Conservation (phyloP, 2,113 vertebrate species). For the Clarias gariepinus region DNA sequence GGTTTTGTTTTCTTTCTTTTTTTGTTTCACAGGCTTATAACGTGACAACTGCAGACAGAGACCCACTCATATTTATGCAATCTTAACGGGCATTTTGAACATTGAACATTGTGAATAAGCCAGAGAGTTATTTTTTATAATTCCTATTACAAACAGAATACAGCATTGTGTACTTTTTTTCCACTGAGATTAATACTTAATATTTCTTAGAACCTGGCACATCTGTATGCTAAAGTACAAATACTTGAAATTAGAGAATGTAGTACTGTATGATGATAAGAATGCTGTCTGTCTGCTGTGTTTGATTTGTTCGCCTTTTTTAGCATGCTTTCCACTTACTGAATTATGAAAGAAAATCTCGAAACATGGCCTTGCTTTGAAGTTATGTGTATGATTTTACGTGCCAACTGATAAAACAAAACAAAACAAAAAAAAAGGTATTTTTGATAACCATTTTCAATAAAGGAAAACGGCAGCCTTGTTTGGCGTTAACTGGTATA, state of each 20-base stretch:
- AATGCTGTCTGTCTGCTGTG: conserved; percentile 63
- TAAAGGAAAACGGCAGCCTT: conserved; percentile 2
- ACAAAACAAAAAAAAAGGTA: neutral
- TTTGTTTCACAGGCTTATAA: conserved; percentile 72
- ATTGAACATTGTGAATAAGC: conserved; percentile 69
- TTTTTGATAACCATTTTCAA: conserved; percentile 37
- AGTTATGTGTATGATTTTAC: conserved; percentile 22
- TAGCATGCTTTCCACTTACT: conserved; percentile 67
- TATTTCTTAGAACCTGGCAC: conserved; percentile 59
- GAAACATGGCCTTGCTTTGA: conserved; percentile 51
- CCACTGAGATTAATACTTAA: conserved; percentile 63
- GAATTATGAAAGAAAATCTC: conserved; percentile 38
- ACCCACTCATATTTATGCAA: conserved; percentile 77
- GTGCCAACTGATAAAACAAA: conserved; percentile 10
- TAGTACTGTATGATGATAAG: conserved; percentile 55
- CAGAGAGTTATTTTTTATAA: conserved; percentile 75
- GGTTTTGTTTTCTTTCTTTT: neutral
- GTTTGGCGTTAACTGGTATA: neutral
- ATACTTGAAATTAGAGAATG: conserved; percentile 65
- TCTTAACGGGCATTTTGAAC: conserved; percentile 74
- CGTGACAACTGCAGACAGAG: conserved; percentile 58
- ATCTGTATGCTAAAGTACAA: conserved; percentile 55
- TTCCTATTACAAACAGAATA: conserved; percentile 58
- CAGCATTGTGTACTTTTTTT: conserved; percentile 75
- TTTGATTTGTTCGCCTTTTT: conserved; percentile 61